Evolutionary conservation across 2,797 vertebrate species (phyloP), one percentile per base, ranked within the genome.

Genomic region (Thaleichthys pacificus): DNA sequence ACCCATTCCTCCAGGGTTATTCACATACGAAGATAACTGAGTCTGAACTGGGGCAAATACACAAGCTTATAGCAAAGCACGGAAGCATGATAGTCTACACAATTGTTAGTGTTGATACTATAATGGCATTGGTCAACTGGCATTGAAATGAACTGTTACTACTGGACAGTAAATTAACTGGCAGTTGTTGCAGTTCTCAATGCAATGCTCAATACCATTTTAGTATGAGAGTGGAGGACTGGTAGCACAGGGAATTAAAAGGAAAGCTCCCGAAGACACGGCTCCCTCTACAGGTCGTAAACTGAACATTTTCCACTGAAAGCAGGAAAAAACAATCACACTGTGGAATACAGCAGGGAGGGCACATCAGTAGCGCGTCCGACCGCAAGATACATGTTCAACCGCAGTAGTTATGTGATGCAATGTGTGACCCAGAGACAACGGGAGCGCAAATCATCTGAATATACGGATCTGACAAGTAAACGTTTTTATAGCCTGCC

Each of bases 271-370:
- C 90, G 80, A 85, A 87, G 69, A 73, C 86, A 85, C 88, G 87
- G 90, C 92, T 89, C 92, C 91, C 91, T 91, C 92, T 91, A 89
- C 89, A 90, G 90, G 85, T 72, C 58, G 81, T 62, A 82, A 78
- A 60, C 79, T 71, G 88, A 69, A 87, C 76, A 73, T 85, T 86
- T 88, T 82, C 87, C 85, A 87, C 71, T 74, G 78, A 71, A 81
- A 79, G 75, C 67, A 70, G 79, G 78, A 87, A 86, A 87, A 92
- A 80, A 86, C 82, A 84, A 81, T 85, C 64, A 86, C 78, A 69
- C 84, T 85, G 85, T 80, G 89, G 38, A 74, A 80, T 82, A 69
- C 72, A 81, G 84, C 82, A 74, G 80, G 68, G 83, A 85, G 83
- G 87, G 86, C 79, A 79, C 79, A 80, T 54, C 78, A 76, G 84